Percentiles rank a stretch among this genome's conserved stretches.
Conservation (phyloP, 1,140 invertebrate species). For the Anoplolepis gracilipes region DNA sequence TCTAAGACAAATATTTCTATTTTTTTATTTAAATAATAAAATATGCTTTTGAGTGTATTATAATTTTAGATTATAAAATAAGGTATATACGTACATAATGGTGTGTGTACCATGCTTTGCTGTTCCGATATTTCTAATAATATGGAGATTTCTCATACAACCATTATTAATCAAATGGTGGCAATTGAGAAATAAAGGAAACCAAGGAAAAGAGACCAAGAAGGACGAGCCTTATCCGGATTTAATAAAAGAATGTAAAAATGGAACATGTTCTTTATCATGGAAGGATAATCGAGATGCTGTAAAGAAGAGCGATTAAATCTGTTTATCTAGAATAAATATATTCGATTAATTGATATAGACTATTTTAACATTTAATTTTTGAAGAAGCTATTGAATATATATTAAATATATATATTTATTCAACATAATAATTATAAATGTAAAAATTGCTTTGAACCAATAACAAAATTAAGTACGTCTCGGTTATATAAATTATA, state of each 20-base stretch:
- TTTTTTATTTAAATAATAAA: neutral
- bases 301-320: conserved; percentile 38
- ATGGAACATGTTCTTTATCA: conserved; percentile 80
- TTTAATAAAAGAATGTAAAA: conserved; percentile 82
- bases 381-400: neutral
- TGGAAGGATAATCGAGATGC: conserved; percentile 76
- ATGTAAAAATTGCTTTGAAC: neutral
- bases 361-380: neutral
- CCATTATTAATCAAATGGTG: conserved; percentile 80
- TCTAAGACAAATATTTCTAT: neutral
- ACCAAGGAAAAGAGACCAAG: conserved; percentile 63
- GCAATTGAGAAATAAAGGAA: conserved; percentile 71
- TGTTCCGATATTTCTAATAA: conserved; percentile 80
- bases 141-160: conserved; percentile 81
- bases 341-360: neutral
- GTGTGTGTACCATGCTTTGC: conserved; percentile 82
- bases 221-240: conserved; percentile 71
- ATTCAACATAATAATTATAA: neutral
- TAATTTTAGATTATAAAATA: conserved; percentile 38
- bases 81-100: conserved; percentile 67
- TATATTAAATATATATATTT: neutral
- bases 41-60: conserved; percentile 30
- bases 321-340: neutral
- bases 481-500: neutral
- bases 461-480: neutral